Conservation (phyloP, 2,797 vertebrate species). For the Sebastes nivosus region DNA sequence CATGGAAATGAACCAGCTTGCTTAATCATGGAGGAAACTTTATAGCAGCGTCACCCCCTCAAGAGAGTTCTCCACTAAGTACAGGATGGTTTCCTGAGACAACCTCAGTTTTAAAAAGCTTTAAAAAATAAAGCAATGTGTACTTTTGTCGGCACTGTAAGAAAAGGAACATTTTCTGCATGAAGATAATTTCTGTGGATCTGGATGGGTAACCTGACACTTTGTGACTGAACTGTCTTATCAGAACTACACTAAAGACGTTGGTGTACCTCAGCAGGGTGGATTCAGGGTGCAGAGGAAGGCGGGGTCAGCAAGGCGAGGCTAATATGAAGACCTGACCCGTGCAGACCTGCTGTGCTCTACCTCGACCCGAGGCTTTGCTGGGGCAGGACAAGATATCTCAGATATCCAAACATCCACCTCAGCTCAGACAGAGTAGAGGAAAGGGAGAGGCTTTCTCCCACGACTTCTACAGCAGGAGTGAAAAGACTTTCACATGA, state of each 20-base stretch:
- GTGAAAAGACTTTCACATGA: slow-evolving; percentile 9
- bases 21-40: slow-evolving; percentile 63
- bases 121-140: neutral
- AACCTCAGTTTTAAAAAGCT: slow-evolving; percentile 36
- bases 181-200: slow-evolving; percentile 3
- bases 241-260: slow-evolving; percentile 27
- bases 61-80: slow-evolving; percentile 23
- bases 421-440: slow-evolving; percentile 3
- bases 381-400: slow-evolving; percentile 6
- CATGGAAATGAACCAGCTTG: slow-evolving; percentile 40
- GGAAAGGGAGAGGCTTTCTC: slow-evolving; percentile 8
- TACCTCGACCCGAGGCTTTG: slow-evolving; percentile 15
- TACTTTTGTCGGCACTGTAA: slow-evolving; percentile 10
- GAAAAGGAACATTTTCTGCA: neutral
- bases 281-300: neutral
- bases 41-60: slow-evolving; percentile 30
- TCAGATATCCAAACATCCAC: slow-evolving; percentile 45
- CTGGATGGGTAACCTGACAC: neutral
- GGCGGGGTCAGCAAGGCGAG: neutral
- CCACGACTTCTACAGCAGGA: neutral
- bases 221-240: neutral
- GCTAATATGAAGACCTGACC: slow-evolving; percentile 18
- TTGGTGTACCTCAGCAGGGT: slow-evolving; percentile 7
- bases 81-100: slow-evolving; percentile 46
- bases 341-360: neutral